A percentile compares a stretch with the other conserved stretches of the same genome.
Evolutionary conservation across 1,140 invertebrate species (phyloP).

Genomic region (Lasioglossum albipes): DNA sequence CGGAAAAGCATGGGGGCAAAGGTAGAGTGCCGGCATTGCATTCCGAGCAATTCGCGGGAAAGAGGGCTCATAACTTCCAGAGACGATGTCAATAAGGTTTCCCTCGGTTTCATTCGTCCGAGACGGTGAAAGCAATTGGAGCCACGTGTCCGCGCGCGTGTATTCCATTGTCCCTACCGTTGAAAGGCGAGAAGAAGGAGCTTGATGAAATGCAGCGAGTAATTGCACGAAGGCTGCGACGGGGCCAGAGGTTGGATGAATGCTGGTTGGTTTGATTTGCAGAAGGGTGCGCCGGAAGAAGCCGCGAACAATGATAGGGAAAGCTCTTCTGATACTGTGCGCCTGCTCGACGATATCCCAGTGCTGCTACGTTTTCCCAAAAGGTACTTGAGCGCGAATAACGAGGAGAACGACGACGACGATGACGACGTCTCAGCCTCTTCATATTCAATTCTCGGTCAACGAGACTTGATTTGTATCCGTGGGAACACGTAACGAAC

Average conservation of each 20-base stretch:
- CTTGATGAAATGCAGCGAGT: constrained; percentile 15
- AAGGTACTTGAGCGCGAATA: constrained; percentile 70
- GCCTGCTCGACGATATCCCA: constrained; percentile 58
- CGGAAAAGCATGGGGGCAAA: too few relatives aligned
- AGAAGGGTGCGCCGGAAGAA: constrained; percentile 34
- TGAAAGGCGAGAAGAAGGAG: background rate
- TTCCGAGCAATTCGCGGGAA: too few relatives aligned
- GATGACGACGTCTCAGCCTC: constrained; percentile 1
- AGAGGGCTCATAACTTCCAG: too few relatives aligned
- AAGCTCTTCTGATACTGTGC: constrained; percentile 60
- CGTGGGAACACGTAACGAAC: constrained; percentile 25
- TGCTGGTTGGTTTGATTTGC: constrained; percentile 52
- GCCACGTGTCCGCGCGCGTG: background rate
- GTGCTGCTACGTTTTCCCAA: constrained; percentile 76
- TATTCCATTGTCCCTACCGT: constrained; percentile 12
- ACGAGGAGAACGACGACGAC: constrained; percentile 15
- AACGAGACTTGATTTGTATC: constrained; percentile 27
- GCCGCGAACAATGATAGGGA: constrained; percentile 54
- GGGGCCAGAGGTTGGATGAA: constrained; percentile 24
- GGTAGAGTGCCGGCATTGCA: too few relatives aligned
- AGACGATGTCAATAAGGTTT: too few relatives aligned
- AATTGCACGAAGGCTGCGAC: constrained; percentile 27
- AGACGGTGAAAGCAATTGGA: background rate
- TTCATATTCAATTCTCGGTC: constrained; percentile 34
- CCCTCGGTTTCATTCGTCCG: background rate